phyloP scores from a whole-genome alignment of 2,888 invertebrate genomes.

The Ceratothoa steindachneri region DNA sequence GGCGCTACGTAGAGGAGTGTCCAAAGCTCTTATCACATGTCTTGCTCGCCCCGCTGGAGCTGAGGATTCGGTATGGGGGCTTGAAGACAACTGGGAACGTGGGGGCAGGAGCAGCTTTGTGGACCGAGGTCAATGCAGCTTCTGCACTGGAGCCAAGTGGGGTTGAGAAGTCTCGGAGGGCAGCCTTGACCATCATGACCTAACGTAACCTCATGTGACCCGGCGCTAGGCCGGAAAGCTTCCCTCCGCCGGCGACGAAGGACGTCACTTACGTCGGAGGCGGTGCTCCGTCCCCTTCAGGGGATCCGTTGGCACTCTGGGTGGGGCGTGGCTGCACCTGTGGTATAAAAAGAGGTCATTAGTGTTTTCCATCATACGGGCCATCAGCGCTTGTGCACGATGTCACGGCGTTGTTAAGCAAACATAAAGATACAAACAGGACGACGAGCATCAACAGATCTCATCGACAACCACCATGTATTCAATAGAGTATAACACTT shows the following conservation, averaged over 20 bases:
- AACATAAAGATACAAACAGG: no score
- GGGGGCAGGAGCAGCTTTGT: slow-evolving; percentile 1
- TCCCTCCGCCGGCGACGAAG: slow-evolving; percentile 5
- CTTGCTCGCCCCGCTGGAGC: background rate
- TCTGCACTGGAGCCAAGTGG: background rate
- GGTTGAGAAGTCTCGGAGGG: slow-evolving; percentile 1
- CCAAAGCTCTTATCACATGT: background rate
- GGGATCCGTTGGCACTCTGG: slow-evolving; percentile 10
- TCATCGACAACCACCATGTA: no score
- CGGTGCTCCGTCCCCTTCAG: background rate
- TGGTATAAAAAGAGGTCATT: background rate
- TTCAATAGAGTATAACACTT: no score
- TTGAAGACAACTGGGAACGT: background rate
- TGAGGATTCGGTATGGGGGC: no score
- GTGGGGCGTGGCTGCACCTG: slow-evolving; percentile 4
- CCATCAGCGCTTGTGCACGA: no score
- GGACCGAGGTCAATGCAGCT: background rate
- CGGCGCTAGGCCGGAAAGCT: background rate
- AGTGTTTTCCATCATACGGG: no score
- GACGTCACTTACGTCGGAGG: slow-evolving; percentile 3
- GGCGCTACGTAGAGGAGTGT: background rate
- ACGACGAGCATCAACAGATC: no score
- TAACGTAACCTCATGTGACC: slow-evolving; percentile 5
- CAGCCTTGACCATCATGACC: slow-evolving; percentile 5
- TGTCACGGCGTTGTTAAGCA: no score